Evolutionary conservation across 2,113 vertebrate genomes (phyloP).

Genomic region (Cacatua alba): DNA sequence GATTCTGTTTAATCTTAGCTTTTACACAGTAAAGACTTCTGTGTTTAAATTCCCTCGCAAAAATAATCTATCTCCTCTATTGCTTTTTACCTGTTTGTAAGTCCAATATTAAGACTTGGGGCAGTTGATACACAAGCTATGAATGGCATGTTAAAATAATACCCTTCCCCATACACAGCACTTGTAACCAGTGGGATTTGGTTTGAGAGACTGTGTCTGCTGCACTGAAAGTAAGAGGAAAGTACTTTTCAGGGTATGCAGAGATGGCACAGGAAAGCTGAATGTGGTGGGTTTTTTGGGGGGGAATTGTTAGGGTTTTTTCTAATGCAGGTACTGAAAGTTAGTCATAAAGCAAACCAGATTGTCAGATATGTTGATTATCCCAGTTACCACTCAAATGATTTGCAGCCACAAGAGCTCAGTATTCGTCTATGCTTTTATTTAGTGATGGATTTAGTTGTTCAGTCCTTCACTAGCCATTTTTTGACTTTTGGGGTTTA

Average conservation of each 20-base stretch:
- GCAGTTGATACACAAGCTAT: background rate
- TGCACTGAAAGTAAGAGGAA: background rate
- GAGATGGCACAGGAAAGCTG: background rate
- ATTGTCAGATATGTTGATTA: background rate
- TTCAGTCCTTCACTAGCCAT: background rate
- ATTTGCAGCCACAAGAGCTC: background rate
- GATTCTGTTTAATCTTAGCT: background rate
- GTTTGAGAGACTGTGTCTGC: background rate
- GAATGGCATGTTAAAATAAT: background rate
- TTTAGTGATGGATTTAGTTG: background rate
- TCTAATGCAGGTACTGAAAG: background rate
- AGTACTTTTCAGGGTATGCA: background rate
- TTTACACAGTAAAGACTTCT: background rate
- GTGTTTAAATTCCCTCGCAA: background rate
- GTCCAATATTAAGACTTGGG: background rate
- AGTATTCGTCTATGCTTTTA: background rate
- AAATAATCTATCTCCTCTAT: background rate
- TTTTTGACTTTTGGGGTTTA: background rate
- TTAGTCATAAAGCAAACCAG: background rate
- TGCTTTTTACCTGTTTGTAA: background rate
- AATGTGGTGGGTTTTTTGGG: background rate
- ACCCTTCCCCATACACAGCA: accelerated
- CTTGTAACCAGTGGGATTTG: background rate
- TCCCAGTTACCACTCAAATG: background rate
- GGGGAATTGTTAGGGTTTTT: background rate